Evolutionary conservation across 2,797 vertebrate genomes (phyloP).

Genomic region (Gobio occitaniae): DNA sequence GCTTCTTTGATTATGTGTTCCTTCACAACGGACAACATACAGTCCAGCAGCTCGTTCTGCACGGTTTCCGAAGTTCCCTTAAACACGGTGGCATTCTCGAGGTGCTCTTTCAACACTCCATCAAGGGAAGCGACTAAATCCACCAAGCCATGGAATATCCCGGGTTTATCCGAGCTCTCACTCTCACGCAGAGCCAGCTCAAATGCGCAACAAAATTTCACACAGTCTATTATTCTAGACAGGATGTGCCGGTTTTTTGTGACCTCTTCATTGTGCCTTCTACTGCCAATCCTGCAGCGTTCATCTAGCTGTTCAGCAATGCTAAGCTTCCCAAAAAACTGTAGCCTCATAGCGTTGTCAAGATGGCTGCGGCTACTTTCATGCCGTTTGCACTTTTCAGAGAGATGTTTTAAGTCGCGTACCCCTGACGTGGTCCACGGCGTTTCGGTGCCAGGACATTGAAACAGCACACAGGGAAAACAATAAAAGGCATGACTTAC

Average conservation of each 20-base stretch:
- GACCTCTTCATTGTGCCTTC: slow-evolving; percentile 48
- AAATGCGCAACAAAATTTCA: neutral
- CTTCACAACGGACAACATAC: slow-evolving; percentile 41
- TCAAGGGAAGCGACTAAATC: slow-evolving; percentile 52
- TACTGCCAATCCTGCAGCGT: slow-evolving; percentile 41
- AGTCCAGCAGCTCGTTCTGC: slow-evolving; percentile 43
- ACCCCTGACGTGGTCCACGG: slow-evolving; percentile 28
- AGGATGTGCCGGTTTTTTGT: slow-evolving; percentile 38
- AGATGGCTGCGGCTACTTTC: slow-evolving; percentile 36
- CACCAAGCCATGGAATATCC: slow-evolving; percentile 39
- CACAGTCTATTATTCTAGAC: slow-evolving; percentile 36
- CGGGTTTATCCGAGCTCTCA: neutral
- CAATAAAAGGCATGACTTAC: slow-evolving; percentile 43
- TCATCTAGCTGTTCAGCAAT: slow-evolving; percentile 37
- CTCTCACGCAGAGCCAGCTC: slow-evolving; percentile 10
- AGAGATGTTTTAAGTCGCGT: slow-evolving; percentile 31
- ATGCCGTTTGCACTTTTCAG: slow-evolving; percentile 27
- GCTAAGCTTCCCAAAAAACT: slow-evolving; percentile 31
- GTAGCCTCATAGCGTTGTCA: slow-evolving; percentile 22
- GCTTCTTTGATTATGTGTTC: slow-evolving; percentile 19
- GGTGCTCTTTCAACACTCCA: slow-evolving; percentile 43
- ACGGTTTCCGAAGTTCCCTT: slow-evolving; percentile 41
- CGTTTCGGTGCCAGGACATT: slow-evolving; percentile 26
- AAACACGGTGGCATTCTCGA: slow-evolving; percentile 35
- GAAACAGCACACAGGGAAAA: slow-evolving; percentile 46